phyloP scores from a whole-genome alignment of 1,140 invertebrate genomes.

The Diachasmimorpha longicaudata region DNA sequence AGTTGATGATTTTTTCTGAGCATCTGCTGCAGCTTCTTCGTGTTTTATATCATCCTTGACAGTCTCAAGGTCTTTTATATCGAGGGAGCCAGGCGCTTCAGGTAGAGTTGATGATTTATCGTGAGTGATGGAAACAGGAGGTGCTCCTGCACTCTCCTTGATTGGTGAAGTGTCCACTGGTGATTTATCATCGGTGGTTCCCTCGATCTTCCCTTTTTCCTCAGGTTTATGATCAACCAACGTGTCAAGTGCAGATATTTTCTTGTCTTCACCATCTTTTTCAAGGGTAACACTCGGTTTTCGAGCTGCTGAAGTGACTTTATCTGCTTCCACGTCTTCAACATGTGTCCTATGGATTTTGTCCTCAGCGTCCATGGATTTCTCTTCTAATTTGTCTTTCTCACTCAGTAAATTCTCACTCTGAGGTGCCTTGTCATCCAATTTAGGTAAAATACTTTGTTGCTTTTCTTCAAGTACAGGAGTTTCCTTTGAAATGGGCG shows the following conservation, averaged over 20 bases:
- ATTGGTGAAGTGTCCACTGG: neutral
- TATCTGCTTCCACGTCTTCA: no score
- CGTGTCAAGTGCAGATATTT: neutral
- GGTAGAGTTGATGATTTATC: no score
- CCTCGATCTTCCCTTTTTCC: neutral
- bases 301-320: no score
- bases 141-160: neutral
- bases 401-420: neutral
- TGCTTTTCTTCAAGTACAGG: neutral
- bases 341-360: no score
- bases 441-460: neutral
- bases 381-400: conserved; percentile 13
- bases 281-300: no score
- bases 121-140: no score
- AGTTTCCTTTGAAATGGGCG: neutral
- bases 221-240: neutral
- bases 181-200: neutral
- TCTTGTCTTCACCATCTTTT: neutral
- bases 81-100: no score
- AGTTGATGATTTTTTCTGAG: conserved; percentile 1
- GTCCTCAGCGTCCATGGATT: neutral
- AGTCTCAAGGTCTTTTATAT: no score
- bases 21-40: neutral
- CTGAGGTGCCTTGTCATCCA: neutral
- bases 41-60: neutral